Conservation (phyloP, 2,113 vertebrate genomes). For the Okapia johnstoni region DNA sequence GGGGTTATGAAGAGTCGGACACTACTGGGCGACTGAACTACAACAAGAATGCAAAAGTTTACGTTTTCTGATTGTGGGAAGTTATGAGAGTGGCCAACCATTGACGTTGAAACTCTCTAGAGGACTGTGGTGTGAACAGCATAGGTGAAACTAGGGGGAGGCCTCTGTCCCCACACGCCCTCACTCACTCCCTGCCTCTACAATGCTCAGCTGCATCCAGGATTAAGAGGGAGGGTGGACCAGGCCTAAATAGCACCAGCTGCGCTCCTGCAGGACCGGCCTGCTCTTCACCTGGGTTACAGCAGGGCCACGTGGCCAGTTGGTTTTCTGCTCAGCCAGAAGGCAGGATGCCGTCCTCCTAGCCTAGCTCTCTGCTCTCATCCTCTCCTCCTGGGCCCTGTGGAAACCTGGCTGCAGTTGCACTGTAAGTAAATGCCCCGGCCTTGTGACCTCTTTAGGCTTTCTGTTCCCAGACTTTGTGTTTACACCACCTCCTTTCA, state of each 20-base stretch:
- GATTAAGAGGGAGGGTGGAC: background rate
- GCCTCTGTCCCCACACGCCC: too few species aligned
- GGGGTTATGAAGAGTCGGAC: background rate
- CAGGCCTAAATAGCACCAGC: too few species aligned
- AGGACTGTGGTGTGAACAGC: background rate
- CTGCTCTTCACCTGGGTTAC: background rate
- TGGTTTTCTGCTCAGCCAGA: background rate
- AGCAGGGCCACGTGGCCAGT: rapidly evolving
- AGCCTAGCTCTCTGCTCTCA: rapidly evolving
- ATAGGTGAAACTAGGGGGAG: background rate
- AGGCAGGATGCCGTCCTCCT: background rate
- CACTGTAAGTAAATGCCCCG: background rate
- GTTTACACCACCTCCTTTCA: background rate
- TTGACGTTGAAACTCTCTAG: background rate
- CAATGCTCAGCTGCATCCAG: background rate
- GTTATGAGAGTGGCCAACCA: background rate
- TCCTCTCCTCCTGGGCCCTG: background rate
- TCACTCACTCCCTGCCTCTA: too few species aligned
- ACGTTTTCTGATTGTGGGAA: background rate
- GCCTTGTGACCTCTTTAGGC: background rate
- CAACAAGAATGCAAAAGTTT: background rate
- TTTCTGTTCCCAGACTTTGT: background rate
- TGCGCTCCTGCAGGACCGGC: background rate
- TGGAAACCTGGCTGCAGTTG: background rate
- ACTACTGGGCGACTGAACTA: background rate